phyloP scores from a whole-genome alignment of 1,140 invertebrate genomes.

The Zaprionus vittiger region DNA sequence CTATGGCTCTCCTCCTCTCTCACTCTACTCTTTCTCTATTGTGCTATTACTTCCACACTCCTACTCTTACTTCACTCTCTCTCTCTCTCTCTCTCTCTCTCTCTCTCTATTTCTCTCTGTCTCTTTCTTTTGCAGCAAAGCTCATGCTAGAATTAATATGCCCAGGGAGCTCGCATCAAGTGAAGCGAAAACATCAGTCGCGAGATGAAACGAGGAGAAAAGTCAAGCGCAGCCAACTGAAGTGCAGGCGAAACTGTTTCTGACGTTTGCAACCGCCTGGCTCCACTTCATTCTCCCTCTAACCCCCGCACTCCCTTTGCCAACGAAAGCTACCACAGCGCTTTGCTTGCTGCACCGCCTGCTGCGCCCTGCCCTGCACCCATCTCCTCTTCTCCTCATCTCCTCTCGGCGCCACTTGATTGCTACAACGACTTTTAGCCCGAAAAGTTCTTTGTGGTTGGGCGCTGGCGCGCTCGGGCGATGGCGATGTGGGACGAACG shows the following conservation, averaged over 20 bases:
- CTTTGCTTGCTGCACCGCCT: conserved; percentile 23
- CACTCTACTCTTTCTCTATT: background rate
- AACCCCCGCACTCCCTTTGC: conserved; percentile 7
- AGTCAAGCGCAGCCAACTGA: conserved; percentile 65
- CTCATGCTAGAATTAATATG: conserved; percentile 23
- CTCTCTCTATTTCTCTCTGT: background rate
- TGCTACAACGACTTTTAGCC: conserved; percentile 74
- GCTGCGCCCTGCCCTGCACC: background rate
- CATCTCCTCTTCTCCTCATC: background rate
- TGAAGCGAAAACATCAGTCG: conserved; percentile 39
- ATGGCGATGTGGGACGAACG: conserved; percentile 22
- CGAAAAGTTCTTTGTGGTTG: conserved; percentile 73
- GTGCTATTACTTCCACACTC: background rate
- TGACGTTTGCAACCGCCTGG: conserved; percentile 50
- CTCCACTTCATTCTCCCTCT: conserved; percentile 14
- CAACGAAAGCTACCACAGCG: conserved; percentile 3
- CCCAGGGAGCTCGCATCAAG: conserved; percentile 3
- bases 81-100: background rate
- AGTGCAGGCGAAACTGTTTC: conserved; percentile 59
- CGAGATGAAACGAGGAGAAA: conserved; percentile 41
- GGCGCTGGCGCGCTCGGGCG: conserved; percentile 32
- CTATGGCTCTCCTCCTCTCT: background rate
- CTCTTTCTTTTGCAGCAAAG: background rate
- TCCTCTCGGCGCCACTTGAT: conserved; percentile 53
- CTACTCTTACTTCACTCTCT: background rate